Conservation (phyloP, 1,140 invertebrate species). For the Penaeus japonicus region DNA sequence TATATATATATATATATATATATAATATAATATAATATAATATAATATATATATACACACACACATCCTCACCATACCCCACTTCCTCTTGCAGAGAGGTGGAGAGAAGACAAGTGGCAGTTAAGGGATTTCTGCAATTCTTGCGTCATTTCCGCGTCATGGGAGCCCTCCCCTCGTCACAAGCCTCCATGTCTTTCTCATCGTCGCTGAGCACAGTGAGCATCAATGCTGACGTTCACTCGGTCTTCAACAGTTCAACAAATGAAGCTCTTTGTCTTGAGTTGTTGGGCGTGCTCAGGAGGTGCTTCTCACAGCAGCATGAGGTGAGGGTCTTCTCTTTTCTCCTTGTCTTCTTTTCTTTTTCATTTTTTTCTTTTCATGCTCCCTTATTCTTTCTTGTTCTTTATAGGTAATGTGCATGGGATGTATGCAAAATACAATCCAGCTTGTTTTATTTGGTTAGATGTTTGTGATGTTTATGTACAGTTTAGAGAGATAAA, state of each 20-base stretch:
- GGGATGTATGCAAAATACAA: too few species aligned
- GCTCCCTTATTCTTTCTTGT: too few species aligned
- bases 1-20: too few species aligned
- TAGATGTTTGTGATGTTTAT: too few species aligned
- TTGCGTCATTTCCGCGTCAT: slow-evolving; percentile 65
- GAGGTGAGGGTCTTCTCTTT: too few species aligned
- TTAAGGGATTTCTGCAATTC: slow-evolving; percentile 65
- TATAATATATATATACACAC: too few species aligned
- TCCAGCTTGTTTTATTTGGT: too few species aligned
- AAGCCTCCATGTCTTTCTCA: slow-evolving; percentile 63
- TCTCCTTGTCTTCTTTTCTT: too few species aligned
- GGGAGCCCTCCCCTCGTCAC: slow-evolving; percentile 64
- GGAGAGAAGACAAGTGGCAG: slow-evolving; percentile 65
- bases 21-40: too few species aligned
- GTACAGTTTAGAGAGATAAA: too few species aligned
- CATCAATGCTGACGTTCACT: slow-evolving; percentile 61
- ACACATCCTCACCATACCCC: too few species aligned
- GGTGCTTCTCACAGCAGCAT: slow-evolving; percentile 65
- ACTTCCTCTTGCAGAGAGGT: slow-evolving; percentile 62
- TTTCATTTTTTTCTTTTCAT: not conserved
- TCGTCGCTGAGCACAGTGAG: slow-evolving; percentile 54
- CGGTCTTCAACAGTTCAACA: slow-evolving; percentile 61
- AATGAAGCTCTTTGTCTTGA: slow-evolving; percentile 66
- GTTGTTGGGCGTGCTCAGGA: slow-evolving; percentile 64
- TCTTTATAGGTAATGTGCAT: too few species aligned